Evolutionary conservation across 1,140 invertebrate species (phyloP), one percentile per base, ranked within the genome.

Genomic region (Tribolium madens): DNA sequence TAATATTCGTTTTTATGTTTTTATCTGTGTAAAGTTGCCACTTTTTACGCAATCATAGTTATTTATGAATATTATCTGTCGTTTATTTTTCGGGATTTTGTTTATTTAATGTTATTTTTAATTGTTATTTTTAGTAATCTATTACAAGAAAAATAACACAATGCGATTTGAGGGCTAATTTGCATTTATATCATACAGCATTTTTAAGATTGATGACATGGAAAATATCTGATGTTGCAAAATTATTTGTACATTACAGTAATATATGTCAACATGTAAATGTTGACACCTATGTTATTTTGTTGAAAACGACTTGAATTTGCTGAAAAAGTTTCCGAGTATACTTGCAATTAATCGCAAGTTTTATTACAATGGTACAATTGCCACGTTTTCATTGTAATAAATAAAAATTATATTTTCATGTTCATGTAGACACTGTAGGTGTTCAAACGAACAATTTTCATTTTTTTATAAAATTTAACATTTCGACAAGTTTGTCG

Each of bases 171-270:
- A 57, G n/a, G 14, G 13, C 18, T 57, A 21, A 57, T 57, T 57
- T 57, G 52, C 52, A 57, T 57, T 57, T 57, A 57, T 57, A 57
- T 57, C 9, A 21, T 21, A 12, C 18, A 18, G n/a, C 2, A 17
- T 21, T 42, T 42, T 57, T 57, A 18, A 26, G 52, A 57, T 57
- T 57, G 52, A 57, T 57, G 52, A 57, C 52, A 26, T 57, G 52
- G 18, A 57, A 57, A 57, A 57, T 21, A 21, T 57, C 52, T 26
- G 52, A 57, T 18, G 7, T 57, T 57, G 21, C 14, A 21, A n/a
- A 26, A 21, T 57, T 57, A 57, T 21, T 57, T 21, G 52, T 26
- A 18, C 52, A 10, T 57, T n/a, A n/a, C n/a, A n/a, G 6, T 3
- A 26, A 4, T 57, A 57, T 17, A 57, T 21, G 52, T 17, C 21